Evolutionary conservation across 2,888 invertebrate genomes (phyloP).

Genomic region (Drosophila atripex): DNA sequence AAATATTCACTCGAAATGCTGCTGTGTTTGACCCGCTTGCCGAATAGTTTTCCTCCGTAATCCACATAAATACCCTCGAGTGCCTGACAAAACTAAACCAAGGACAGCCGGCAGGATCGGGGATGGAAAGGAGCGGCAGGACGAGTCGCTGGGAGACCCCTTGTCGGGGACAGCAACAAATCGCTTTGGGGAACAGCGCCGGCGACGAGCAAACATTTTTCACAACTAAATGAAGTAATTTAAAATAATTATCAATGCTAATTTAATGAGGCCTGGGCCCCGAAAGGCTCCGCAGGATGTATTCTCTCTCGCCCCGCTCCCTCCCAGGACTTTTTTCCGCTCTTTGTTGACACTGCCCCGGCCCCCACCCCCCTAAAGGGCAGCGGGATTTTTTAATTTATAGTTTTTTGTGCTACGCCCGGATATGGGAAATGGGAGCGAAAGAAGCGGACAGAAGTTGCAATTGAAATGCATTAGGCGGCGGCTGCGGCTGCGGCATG

Average conservation of each 20-base stretch:
- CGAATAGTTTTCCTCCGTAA: neutral
- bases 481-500: neutral
- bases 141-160: neutral
- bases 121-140: neutral
- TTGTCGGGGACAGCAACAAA: conserved; percentile 43
- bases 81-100: conserved; percentile 9
- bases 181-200: conserved; percentile 56
- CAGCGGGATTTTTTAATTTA: conserved; percentile 52
- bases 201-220: conserved; percentile 62
- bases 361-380: neutral
- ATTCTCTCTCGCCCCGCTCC: neutral
- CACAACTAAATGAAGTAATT: conserved; percentile 75
- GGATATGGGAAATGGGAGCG: neutral
- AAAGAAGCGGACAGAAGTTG: conserved; percentile 38
- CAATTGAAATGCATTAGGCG: conserved; percentile 71
- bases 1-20: neutral
- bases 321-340: neutral
- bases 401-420: conserved; percentile 50
- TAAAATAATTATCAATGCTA: conserved; percentile 80
- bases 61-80: conserved; percentile 5
- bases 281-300: conserved; percentile 15
- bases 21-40: neutral
- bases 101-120: conserved; percentile 1
- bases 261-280: conserved; percentile 62
- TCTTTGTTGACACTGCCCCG: conserved; percentile 10